These are phyloP conservation scores for Polydrusus tereticollis DNA, from an alignment of 2,888 invertebrate genomes.

Conservation along the genomic window DNA sequence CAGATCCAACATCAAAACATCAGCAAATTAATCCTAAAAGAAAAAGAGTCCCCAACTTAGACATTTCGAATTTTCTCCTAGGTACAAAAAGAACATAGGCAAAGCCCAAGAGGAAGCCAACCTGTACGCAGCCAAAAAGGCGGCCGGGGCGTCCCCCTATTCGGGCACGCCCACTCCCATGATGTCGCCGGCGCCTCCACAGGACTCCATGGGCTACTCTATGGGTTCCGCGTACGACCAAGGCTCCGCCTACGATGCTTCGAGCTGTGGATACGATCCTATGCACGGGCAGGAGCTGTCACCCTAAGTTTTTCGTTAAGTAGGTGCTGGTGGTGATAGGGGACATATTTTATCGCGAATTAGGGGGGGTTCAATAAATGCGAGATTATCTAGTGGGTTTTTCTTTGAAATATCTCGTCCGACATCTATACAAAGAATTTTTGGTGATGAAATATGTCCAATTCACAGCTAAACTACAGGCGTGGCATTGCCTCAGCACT, in stretches of 20 bases:
- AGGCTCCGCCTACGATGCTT: slow-evolving; percentile 88
- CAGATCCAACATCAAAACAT: neutral
- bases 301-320: slow-evolving; percentile 64
- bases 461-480: slow-evolving; percentile 6
- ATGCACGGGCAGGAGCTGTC: slow-evolving; percentile 88
- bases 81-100: slow-evolving; percentile 99
- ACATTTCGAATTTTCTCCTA: slow-evolving; percentile 64
- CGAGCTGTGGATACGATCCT: slow-evolving; percentile 92
- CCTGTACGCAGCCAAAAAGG: slow-evolving; percentile 98
- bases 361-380: too few species aligned
- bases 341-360: slow-evolving; percentile 9
- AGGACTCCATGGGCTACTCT: slow-evolving; percentile 94
- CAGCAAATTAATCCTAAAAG: slow-evolving; percentile 1
- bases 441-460: slow-evolving; percentile 18
- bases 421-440: neutral
- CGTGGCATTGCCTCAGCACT: neutral
- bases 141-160: slow-evolving; percentile 82
- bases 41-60: slow-evolving; percentile 33
- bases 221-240: slow-evolving; percentile 94
- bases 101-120: slow-evolving; percentile 99
- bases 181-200: slow-evolving; percentile 94
- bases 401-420: too few species aligned
- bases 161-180: slow-evolving; percentile 93
- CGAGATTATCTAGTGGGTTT: too few species aligned
- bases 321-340: slow-evolving; percentile 27